Evolutionary conservation across 2,888 invertebrate species (phyloP), one percentile per base, ranked within the genome.

Genomic region (Orthonevra nobilis): DNA sequence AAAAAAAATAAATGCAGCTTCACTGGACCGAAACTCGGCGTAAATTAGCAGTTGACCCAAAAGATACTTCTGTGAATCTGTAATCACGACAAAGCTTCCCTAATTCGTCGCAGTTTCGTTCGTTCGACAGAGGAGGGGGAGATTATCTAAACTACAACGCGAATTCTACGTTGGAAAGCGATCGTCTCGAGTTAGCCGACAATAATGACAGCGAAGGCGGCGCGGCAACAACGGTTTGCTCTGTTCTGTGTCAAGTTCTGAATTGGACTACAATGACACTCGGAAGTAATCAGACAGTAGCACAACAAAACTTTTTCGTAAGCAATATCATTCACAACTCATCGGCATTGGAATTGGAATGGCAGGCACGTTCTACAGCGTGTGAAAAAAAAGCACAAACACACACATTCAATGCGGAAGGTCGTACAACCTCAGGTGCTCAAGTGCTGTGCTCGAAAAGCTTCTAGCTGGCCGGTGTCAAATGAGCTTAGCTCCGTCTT

Each of bases 261-360:
- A 72, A 73, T 73, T 73, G 66, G 60, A 60, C 58, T 66, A 73
- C 72, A 66, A 79, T 73, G 34, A 52, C 54, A 79, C 77, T 79
- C 77, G 77, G 73, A 79, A 73, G 77, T 79, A 54, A 32, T 46
- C 40, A 48, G 36, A 61, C 52, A 50, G 32, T 54, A 14, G 38
- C 32, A 52, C 52, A 40, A 64, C 46, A 52, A 44, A 61, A 28
- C 14, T 44, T 60, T 58, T 60, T n/a, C 46, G 42, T 23, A 19
- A 58, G 48, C 32, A 30, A 42, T 17, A 50, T 44, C 52, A 36
- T 40, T 30, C 23, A n/a, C 2, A 14, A 20, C 36, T 12, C 3
- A 10, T 9, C 10, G n/a, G n/a, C n/a, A n/a, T n/a, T n/a, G n/a
- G n/a, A n/a, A n/a, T n/a, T n/a, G n/a, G 10, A 32, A n/a, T 32